A percentile compares a stretch with the other conserved stretches of the same genome.
phyloP scores from a whole-genome alignment of 2,888 invertebrate species.

The Metalampra italica region DNA sequence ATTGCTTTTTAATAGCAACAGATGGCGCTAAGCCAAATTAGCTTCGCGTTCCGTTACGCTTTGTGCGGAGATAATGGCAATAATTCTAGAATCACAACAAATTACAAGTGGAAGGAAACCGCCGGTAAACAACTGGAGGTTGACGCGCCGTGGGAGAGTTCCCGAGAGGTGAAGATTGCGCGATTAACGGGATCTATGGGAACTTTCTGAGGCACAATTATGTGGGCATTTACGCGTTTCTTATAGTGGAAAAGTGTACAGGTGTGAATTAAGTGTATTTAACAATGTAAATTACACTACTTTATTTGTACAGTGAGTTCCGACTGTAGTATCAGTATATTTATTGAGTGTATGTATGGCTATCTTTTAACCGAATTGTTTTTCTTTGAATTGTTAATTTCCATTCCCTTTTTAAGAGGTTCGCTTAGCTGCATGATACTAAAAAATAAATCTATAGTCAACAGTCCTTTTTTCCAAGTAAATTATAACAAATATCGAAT shows the following conservation, averaged over 20 bases:
- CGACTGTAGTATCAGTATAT: no score
- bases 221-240: no score
- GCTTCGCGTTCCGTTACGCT: constrained; percentile 6
- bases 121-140: neutral
- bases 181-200: constrained; percentile 26
- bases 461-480: no score
- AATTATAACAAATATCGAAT: no score
- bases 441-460: no score
- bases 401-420: no score
- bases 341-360: no score
- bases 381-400: no score
- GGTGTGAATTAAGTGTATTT: neutral
- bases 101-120: constrained; percentile 4
- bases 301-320: no score
- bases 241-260: no score
- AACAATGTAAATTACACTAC: neutral
- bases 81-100: constrained; percentile 8
- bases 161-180: constrained; percentile 24
- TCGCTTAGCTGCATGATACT: no score
- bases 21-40: constrained; percentile 9
- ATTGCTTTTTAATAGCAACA: constrained; percentile 3
- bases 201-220: neutral
- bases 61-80: constrained; percentile 8
- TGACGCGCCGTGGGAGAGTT: constrained; percentile 31
- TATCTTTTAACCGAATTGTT: no score